Percentiles rank a stretch among this genome's conserved stretches.
These are phyloP conservation scores for Cantharis rustica DNA, from an alignment of 2,888 invertebrate genomes.

Conservation along the genomic window DNA sequence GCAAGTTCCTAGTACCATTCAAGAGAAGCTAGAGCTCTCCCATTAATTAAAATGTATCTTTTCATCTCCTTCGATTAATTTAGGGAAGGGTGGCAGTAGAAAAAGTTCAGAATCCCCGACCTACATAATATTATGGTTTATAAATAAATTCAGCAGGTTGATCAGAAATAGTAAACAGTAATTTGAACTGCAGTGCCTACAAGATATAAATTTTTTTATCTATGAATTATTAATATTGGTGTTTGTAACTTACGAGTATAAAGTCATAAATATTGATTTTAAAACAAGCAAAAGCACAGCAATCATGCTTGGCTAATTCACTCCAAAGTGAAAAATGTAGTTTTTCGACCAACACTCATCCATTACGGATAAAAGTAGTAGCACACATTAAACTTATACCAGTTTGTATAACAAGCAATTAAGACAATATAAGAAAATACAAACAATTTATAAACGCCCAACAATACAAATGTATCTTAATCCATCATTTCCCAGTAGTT, in stretches of 20 bases:
- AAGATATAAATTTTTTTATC: not conserved
- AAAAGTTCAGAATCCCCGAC: not conserved
- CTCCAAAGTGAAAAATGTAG: not conserved
- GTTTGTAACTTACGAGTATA: not conserved
- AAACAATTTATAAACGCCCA: not conserved
- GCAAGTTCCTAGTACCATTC: not conserved
- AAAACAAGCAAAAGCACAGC: not conserved
- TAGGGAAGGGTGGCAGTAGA: not conserved
- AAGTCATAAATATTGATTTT: not conserved
- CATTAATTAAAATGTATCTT: not conserved
- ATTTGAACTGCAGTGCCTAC: not conserved
- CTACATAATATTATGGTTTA: not conserved
- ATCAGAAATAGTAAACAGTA: too few species aligned
- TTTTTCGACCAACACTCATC: not conserved
- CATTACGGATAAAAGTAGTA: not conserved
- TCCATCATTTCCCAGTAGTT: not conserved
- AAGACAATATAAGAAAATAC: not conserved
- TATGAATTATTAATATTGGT: not conserved
- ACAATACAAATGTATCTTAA: not conserved
- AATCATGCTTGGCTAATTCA: not conserved
- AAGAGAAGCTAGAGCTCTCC: not conserved
- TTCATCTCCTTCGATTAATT: not conserved
- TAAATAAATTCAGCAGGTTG: too few species aligned
- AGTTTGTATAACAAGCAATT: not conserved
- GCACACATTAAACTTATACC: not conserved